phyloP scores from a whole-genome alignment of 2,113 vertebrate species.

The Semnopithecus entellus region DNA sequence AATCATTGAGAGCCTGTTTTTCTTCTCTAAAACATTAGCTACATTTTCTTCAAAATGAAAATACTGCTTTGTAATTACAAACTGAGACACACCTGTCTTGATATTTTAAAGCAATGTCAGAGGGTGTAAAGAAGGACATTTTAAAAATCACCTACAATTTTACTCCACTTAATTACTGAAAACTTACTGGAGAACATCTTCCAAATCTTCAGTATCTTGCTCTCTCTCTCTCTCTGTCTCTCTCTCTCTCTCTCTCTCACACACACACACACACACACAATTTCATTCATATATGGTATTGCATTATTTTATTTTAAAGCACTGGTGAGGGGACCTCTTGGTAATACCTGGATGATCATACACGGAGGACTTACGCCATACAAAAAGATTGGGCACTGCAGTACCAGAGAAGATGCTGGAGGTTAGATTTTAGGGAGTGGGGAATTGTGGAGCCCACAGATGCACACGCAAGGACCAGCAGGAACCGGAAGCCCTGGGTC shows the following conservation, averaged over 20 bases:
- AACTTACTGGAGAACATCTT: neutral
- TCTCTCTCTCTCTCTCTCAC: neutral
- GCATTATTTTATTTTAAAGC: neutral
- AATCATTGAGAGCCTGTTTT: neutral
- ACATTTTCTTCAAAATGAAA: neutral
- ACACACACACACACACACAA: too few species aligned
- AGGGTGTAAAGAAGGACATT: neutral
- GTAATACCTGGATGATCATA: neutral
- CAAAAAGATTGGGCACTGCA: accelerated
- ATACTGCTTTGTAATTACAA: neutral
- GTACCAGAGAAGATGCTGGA: accelerated
- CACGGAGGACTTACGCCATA: neutral
- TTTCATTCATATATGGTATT: neutral
- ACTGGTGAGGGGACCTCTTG: neutral
- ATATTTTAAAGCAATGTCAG: neutral
- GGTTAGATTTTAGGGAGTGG: neutral
- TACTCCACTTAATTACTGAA: neutral
- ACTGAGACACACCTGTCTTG: neutral
- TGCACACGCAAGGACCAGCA: accelerated
- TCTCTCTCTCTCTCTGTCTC: too few species aligned
- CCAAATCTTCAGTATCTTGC: neutral
- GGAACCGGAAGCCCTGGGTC: accelerated
- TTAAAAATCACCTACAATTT: neutral
- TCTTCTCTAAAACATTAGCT: neutral
- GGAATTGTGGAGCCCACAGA: accelerated